A percentile compares a stretch with the other conserved stretches of the same genome.
These are phyloP conservation scores for Perizoma flavofasciatum DNA, from an alignment of 2,888 invertebrate genomes.

Conservation along the genomic window DNA sequence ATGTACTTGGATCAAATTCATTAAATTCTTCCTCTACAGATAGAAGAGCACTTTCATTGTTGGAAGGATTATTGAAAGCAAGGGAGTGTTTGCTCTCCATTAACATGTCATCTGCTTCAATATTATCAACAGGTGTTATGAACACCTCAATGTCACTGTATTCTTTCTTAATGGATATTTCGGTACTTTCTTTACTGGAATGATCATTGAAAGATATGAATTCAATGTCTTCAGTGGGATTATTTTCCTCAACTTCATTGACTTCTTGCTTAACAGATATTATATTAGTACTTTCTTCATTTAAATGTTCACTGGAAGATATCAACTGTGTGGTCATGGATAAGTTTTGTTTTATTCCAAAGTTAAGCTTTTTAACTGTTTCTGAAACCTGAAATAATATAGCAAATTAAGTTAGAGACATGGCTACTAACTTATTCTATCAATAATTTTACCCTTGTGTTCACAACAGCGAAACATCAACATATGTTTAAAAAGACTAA, in stretches of 20 bases:
- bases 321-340: not conserved
- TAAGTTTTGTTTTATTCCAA: not conserved
- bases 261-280: not conserved
- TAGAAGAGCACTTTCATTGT: not conserved
- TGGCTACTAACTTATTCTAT: too few relatives aligned
- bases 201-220: not conserved
- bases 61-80: not conserved
- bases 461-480: too few relatives aligned
- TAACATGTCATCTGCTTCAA: not conserved
- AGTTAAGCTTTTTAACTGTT: not conserved
- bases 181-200: not conserved
- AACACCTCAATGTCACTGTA: not conserved
- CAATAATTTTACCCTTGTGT: too few relatives aligned
- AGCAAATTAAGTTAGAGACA: not conserved
- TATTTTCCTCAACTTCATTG: not conserved
- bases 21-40: not conserved
- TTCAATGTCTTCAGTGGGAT: not conserved
- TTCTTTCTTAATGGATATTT: not conserved
- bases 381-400: not conserved
- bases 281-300: not conserved
- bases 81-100: not conserved
- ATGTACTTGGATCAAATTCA: slow-evolving; percentile 1
- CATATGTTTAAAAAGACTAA: too few relatives aligned
- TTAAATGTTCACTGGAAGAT: not conserved
- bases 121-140: not conserved